Base-by-base conservation (phyloP, 2,797 vertebrate genomes). In the Hybognathus amarus region DNA sequence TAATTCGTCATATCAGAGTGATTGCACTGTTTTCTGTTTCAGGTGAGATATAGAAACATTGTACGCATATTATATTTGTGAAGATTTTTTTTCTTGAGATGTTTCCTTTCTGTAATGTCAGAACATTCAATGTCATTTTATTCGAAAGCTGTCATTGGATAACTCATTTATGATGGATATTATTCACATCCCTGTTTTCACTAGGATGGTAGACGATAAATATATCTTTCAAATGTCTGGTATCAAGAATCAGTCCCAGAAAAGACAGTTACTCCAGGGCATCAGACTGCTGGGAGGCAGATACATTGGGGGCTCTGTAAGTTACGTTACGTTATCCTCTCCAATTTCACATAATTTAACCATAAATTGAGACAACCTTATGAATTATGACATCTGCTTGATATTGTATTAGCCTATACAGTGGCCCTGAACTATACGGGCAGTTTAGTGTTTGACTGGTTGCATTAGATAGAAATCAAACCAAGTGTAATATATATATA, bases 271-370 rank as follows among this genome's bases (percentile, higher is more conserved):
- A 71, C 82, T 95, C 38, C 85, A 87, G 13, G 93, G 91, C 64
- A 94, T 96, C 77, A 86, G 85, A 27, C 81, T 88, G 54, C 90
- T 96, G 33, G 88, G 89, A 83, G 95, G 94, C 11, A 91, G 84
- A 82, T 95, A 95, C 86, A 86, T 93, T 1, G 94, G 94, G 54
- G 94, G 95, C 71, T 94, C 94, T 82, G 95, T 96, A 87, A 95
- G 90, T 91, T 5, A 36, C 5, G 36, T 36, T 36, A 36, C 36
- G 36, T 36, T 5, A 66, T 64, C 33, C 24, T 5, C 33, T 5
- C 13, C n/a, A 17, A 3, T 24, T 3, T 38, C 12, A 40, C 22
- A 0, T 24, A 1, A 13, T 40, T 54, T 54, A 12, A 27, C 5
- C 22, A 11, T 63, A 30, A 17, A 30, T 6, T 54, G 10, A 22